A percentile compares a stretch with the other conserved stretches of the same genome.
These are phyloP conservation scores for Cephalotes varians DNA, from an alignment of 2,888 invertebrate species.

Conservation along the genomic window DNA sequence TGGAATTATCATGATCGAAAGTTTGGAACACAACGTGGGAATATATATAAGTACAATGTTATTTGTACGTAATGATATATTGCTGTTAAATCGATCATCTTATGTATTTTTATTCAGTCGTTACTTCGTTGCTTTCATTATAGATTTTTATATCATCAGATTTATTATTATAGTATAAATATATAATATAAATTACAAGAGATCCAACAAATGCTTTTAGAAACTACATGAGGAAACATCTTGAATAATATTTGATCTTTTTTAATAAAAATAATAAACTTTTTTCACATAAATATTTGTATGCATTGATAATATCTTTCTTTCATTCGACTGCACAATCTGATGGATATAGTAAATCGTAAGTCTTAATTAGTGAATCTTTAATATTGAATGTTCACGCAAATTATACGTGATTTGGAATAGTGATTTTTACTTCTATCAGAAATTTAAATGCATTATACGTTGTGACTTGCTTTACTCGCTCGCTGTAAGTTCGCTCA, in stretches of 20 bases:
- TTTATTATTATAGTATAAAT: not conserved
- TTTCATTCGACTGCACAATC: not conserved
- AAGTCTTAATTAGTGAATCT: not conserved
- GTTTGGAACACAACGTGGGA: not conserved
- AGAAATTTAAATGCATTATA: not conserved
- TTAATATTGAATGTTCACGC: not conserved
- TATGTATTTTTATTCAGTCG: not conserved
- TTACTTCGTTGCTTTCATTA: not conserved
- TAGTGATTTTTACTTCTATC: not conserved
- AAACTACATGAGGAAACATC: not conserved
- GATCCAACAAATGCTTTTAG: not conserved
- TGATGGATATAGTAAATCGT: not conserved
- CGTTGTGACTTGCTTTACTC: not conserved
- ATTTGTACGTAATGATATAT: not conserved
- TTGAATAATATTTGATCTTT: conserved; percentile 4
- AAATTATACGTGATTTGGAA: not conserved
- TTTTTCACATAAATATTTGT: conserved; percentile 1
- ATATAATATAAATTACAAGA: not conserved
- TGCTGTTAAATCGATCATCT: not conserved
- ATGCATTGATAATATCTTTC: not conserved
- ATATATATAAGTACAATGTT: conserved; percentile 13
- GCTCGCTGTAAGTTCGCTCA: not conserved
- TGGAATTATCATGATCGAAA: not conserved
- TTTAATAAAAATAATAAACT: not conserved
- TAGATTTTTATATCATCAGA: not conserved